Percentiles rank a stretch among this genome's conserved stretches.
These are phyloP conservation scores for Macropis europaea DNA, from an alignment of 2,888 invertebrate genomes.

Conservation along the genomic window DNA sequence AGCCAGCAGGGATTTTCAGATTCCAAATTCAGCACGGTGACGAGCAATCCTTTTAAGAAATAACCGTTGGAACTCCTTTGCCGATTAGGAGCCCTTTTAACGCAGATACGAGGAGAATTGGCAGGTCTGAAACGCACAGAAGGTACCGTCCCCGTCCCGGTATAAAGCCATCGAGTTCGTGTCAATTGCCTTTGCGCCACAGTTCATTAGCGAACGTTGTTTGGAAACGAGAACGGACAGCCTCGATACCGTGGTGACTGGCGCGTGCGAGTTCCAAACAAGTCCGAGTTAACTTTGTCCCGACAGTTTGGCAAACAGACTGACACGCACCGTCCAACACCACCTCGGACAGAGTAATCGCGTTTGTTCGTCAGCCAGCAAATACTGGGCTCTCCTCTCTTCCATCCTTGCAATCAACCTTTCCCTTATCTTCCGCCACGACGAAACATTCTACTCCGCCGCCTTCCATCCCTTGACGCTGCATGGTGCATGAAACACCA, in stretches of 20 bases:
- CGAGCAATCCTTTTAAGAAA: no score
- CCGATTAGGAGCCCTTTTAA: no score
- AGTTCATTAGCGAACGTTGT: conserved; percentile 42
- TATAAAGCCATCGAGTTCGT: conserved; percentile 22
- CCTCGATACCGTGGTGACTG: conserved; percentile 6
- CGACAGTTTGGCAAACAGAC: conserved; percentile 24
- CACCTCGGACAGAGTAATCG: background rate
- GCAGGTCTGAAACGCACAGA: background rate
- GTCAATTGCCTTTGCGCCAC: conserved; percentile 22
- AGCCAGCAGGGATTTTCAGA: no score
- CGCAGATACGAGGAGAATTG: no score
- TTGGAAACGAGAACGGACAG: conserved; percentile 41
- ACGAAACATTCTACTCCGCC: no score
- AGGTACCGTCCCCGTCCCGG: background rate
- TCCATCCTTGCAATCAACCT: background rate
- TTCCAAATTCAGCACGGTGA: no score
- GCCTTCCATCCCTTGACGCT: no score
- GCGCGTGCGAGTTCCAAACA: conserved; percentile 1
- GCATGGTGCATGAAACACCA: no score
- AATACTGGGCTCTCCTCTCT: background rate
- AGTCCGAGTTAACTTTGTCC: conserved; percentile 30
- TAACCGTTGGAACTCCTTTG: no score
- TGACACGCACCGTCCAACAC: conserved; percentile 3
- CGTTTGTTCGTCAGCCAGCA: background rate
- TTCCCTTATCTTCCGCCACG: background rate